A percentile compares a stretch with the other conserved stretches of the same genome.
Evolutionary conservation across 2,888 invertebrate species (phyloP).

Genomic region (Pachydiplax longipennis): DNA sequence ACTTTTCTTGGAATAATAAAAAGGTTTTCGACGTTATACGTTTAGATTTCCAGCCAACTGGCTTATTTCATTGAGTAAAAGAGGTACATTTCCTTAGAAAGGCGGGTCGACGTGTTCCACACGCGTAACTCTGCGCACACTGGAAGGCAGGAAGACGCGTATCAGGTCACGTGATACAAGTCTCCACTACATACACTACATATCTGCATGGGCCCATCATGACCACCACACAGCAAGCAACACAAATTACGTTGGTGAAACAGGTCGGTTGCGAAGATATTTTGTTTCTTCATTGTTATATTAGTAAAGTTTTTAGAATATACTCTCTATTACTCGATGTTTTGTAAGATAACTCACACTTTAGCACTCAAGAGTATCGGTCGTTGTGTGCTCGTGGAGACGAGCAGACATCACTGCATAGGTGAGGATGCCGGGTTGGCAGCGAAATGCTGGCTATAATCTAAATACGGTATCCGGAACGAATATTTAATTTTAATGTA

Average conservation of each 20-base stretch:
- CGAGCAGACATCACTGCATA: conserved; percentile 32
- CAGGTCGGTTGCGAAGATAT: conserved; percentile 61
- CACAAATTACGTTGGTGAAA: conserved; percentile 68
- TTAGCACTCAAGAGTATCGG: not conserved
- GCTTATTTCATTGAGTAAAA: not conserved
- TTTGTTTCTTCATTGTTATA: not conserved
- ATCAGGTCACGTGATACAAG: conserved; percentile 50
- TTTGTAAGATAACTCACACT: not conserved
- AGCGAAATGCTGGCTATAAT: not conserved
- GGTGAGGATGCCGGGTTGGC: conserved; percentile 38
- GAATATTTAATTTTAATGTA: not conserved
- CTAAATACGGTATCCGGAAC: not conserved
- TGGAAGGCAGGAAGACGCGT: conserved; percentile 44
- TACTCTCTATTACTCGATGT: not conserved
- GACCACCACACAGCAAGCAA: conserved; percentile 60
- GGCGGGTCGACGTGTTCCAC: not conserved
- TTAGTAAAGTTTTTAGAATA: not conserved
- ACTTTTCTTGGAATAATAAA: not conserved
- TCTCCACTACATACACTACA: conserved; percentile 49
- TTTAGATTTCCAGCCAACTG: not conserved
- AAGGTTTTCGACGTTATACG: not conserved
- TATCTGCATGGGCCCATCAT: conserved; percentile 53
- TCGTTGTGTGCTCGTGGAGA: conserved; percentile 16
- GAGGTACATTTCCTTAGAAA: not conserved
- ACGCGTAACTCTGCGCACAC: conserved; percentile 24